Evolutionary conservation across 1,140 invertebrate species (phyloP), one percentile per base, ranked within the genome.

Genomic region (Ips typographus): DNA sequence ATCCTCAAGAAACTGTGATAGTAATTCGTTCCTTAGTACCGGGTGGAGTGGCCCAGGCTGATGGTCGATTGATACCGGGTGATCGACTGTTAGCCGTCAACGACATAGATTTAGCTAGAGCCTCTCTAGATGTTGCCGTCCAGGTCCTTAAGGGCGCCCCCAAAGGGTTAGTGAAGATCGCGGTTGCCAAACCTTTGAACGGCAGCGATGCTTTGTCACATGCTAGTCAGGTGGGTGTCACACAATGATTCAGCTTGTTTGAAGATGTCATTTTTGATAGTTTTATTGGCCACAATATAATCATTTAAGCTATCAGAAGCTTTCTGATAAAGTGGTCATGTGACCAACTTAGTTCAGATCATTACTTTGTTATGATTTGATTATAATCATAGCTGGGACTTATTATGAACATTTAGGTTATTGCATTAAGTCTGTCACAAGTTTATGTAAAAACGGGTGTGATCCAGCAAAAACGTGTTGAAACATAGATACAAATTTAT

Each of bases 71-170:
- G 4, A 90, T 94, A 62, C 93, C 94, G 7, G 94, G 94, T 1
- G 94, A 95, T 81, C 81, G 94, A 36, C 85, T 96, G 36, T 82
- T 96, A 2, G 91, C 89, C 73, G 93, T 96, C 65, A 95, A 96
- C 81, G 90, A 91, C 62, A 85, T 85, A 40, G 87, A 88, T 75
- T 82, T 95, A 7, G 88, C 91, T 65, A 87, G 92, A 75, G 88
- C 90, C 8, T 88, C 87, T 5, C 82, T 96, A 7, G 92, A 94
- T 67, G 83, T 87, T 72, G 93, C 94, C n/a, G 93, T 95, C 1
- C 87, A 90, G 74, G 90, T 91, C 1, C 83, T 94, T 58, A 91
- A 93, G 78, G 86, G 86, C 40, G 92, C 93, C 5, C 89, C 89
- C 3, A 88, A 87, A 80, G 94, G 94, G 5, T 78, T 84, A 40